These are phyloP conservation scores for Phenacoccus solenopsis DNA, from an alignment of 1,140 invertebrate genomes.

Conservation along the genomic window DNA sequence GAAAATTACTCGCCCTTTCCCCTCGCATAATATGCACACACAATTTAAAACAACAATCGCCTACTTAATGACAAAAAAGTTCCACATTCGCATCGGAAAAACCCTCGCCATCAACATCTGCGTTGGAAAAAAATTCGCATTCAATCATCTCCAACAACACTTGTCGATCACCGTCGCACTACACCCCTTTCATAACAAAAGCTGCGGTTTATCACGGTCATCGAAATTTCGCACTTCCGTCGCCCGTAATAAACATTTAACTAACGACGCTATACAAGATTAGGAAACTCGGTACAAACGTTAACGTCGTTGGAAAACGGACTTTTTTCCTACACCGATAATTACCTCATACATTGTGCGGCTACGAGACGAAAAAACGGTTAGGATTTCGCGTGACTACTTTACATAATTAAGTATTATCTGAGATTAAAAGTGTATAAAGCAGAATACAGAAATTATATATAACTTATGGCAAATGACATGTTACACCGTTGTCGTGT, in stretches of 20 bases:
- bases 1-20: too few species aligned
- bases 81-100: too few species aligned
- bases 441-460: neutral
- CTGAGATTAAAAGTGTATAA: constrained; percentile 3
- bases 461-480: neutral
- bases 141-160: too few species aligned
- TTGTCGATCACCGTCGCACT: too few species aligned
- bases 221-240: neutral
- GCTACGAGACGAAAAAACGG: neutral
- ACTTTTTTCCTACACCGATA: neutral
- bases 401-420: neutral
- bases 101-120: too few species aligned
- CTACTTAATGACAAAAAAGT: too few species aligned
- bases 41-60: too few species aligned
- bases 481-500: neutral
- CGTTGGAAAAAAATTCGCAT: too few species aligned
- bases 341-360: neutral
- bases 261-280: neutral
- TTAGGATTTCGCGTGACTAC: neutral
- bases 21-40: too few species aligned
- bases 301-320: neutral
- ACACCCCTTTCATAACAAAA: too few species aligned
- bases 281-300: neutral
- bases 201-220: neutral
- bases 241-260: neutral